phyloP scores from a whole-genome alignment of 2,113 vertebrate species.

The Myotis yumanensis region DNA sequence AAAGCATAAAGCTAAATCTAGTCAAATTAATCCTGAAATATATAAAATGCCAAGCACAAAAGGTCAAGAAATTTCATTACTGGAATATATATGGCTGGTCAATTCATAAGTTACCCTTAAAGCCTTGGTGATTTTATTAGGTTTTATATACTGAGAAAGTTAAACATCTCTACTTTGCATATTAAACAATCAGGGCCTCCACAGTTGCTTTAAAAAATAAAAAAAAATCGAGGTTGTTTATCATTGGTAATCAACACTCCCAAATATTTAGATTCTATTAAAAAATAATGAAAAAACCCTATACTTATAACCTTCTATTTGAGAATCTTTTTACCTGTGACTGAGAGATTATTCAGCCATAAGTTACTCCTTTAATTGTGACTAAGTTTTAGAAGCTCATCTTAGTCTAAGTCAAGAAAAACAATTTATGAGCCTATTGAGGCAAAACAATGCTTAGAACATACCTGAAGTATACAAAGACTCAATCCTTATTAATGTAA shows the following conservation, averaged over 20 bases:
- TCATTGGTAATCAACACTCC: background rate
- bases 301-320: background rate
- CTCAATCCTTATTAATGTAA: background rate
- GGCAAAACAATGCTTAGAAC: background rate
- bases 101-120: background rate
- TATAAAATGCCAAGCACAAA: background rate
- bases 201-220: background rate
- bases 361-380: background rate
- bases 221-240: background rate
- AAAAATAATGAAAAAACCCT: background rate
- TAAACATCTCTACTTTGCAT: background rate
- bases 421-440: background rate
- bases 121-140: background rate
- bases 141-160: background rate
- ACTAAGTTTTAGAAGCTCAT: background rate
- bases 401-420: background rate
- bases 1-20: background rate
- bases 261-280: background rate
- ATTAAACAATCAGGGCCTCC: background rate
- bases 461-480: slow-evolving; percentile 17
- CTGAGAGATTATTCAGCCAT: background rate
- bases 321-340: background rate
- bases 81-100: background rate
- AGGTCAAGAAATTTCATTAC: background rate
- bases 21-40: background rate